Evolutionary conservation across 2,797 vertebrate species (phyloP), one percentile per base, ranked within the genome.

Genomic region (Chromobotia macracanthus): DNA sequence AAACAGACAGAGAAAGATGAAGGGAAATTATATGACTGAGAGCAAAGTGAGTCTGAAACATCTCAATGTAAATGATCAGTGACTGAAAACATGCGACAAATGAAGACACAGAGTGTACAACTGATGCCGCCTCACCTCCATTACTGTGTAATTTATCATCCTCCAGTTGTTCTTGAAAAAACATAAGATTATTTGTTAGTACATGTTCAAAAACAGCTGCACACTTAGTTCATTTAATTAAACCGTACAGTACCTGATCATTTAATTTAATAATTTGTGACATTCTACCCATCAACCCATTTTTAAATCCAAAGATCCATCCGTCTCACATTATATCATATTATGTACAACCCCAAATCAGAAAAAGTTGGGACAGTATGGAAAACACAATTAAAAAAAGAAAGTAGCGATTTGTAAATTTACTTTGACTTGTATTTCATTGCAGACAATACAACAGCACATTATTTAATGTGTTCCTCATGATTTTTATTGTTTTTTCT

Each of bases 81-180:
- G 68, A 83, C 68, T 35, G 80, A 81, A 60, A 79, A 70, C 79
- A 80, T 80, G 61, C 61, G 51, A 79, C 56, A 66, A 58, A 85
- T 72, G 69, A 75, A 83, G 66, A 77, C 65, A 68, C 64, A 46
- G 71, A 74, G 56, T 56, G 64, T 19, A 74, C 46, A 56, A 51
- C 28, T 31, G 61, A 79, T 55, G 75, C 89, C 91, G 90, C 88
- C 82, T 93, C 92, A 95, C 94, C 94, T 93, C 90, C 94, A 8
- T 94, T 93, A 89, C 88, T 93, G 88, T 93, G 92, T 88, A 94
- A 90, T 88, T 91, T 92, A 88, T 95, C 93, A 84, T 94, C 94
- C 88, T 94, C 93, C 83, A 93, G 94, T 94, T 94, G 92, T 90
- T 95, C 94, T 94, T 91, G 80, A 86, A 87, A 77, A 83, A 87